phyloP scores from a whole-genome alignment of 2,888 invertebrate species.

The Hyalella azteca region DNA sequence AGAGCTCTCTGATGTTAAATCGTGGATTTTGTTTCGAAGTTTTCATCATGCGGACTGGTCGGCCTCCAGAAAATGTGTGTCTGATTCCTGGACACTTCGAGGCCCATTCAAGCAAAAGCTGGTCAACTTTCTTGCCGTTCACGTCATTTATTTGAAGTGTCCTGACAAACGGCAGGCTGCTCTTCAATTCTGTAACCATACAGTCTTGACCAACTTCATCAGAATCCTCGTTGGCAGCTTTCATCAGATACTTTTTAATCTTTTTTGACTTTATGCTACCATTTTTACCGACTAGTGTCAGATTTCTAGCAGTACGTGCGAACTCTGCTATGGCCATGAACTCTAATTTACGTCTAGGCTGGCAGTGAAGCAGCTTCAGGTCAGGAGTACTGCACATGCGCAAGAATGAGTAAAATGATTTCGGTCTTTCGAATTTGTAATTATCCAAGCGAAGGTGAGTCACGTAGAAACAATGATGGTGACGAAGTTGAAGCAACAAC shows the following conservation, averaged over 20 bases:
- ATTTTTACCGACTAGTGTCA: not conserved
- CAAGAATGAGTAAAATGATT: not conserved
- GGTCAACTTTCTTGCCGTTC: not conserved
- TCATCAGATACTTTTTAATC: constrained; percentile 19
- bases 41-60: constrained; percentile 18
- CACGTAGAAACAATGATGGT: not conserved
- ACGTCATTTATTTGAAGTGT: constrained; percentile 1
- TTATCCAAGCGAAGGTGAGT: not conserved
- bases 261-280: not conserved
- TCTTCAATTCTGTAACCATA: not conserved
- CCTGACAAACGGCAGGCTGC: not conserved
- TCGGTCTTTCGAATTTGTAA: not conserved
- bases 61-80: not conserved
- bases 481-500: not conserved
- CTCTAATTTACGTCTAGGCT: not conserved
- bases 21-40: not conserved
- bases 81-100: not conserved
- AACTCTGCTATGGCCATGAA: not conserved
- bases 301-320: not conserved
- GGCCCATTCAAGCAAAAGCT: not conserved
- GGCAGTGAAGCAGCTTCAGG: not conserved
- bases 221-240: not conserved
- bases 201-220: not conserved
- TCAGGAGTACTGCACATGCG: not conserved
- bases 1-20: not conserved